phyloP scores from a whole-genome alignment of 1,140 invertebrate genomes.

The Pseudomyrmex dendroicus region DNA sequence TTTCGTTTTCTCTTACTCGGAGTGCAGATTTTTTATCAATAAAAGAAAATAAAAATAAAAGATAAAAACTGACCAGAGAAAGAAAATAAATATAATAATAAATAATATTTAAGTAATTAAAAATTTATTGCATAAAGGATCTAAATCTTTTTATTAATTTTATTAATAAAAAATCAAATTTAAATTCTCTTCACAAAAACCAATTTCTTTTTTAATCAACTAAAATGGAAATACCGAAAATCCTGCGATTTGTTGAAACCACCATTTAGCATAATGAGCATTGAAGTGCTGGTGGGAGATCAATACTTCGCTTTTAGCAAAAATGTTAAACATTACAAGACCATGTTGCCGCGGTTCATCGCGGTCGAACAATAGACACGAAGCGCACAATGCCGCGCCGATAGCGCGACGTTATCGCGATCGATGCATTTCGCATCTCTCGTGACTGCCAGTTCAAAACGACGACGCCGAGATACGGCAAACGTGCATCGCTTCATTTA shows the following conservation, averaged over 20 bases:
- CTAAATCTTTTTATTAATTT: too few relatives aligned
- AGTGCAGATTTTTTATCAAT: too few relatives aligned
- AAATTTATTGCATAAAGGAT: too few relatives aligned
- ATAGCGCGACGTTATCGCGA: constrained; percentile 36
- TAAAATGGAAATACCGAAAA: background rate
- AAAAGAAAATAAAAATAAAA: too few relatives aligned
- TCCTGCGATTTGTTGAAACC: background rate
- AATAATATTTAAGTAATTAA: too few relatives aligned
- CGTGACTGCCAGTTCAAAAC: background rate
- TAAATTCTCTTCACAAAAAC: too few relatives aligned
- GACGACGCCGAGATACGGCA: constrained; percentile 1
- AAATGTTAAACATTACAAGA: constrained; percentile 27
- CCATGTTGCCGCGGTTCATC: background rate
- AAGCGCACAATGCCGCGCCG: constrained; percentile 18
- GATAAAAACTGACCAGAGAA: too few relatives aligned
- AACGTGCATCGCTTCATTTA: constrained; percentile 12
- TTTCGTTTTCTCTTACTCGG: too few relatives aligned
- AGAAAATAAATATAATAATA: too few relatives aligned
- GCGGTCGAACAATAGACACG: constrained; percentile 38
- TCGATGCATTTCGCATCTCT: constrained; percentile 20
- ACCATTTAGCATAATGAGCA: background rate
- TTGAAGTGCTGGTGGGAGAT: background rate
- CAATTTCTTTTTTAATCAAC: too few relatives aligned
- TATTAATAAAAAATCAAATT: too few relatives aligned
- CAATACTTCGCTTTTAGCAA: background rate